Evolutionary conservation across 2,113 vertebrate species (phyloP).

Genomic region (Anser brachyrhynchus): DNA sequence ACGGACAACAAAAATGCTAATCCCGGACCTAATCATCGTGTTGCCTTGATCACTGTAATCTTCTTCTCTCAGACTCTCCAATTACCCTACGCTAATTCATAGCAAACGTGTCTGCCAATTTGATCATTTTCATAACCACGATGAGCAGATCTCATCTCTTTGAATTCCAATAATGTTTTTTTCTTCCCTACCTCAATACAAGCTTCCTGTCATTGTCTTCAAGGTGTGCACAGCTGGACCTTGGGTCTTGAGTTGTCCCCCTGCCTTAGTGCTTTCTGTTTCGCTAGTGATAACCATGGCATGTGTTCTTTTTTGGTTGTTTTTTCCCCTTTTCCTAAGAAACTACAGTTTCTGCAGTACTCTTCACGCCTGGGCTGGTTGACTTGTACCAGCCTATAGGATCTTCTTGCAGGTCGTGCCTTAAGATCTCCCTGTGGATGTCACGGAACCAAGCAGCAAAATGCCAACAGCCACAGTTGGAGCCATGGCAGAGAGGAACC

Average conservation of each 20-base stretch:
- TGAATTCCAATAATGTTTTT: not conserved
- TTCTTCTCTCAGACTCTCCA: not conserved
- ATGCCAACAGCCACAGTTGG: not conserved
- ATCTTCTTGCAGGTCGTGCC: not conserved
- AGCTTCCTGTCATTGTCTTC: not conserved
- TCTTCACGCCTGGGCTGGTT: not conserved
- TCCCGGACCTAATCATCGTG: not conserved
- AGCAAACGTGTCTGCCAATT: not conserved
- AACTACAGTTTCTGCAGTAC: not conserved
- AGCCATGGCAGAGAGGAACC: no score
- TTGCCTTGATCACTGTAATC: not conserved
- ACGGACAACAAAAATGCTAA: conserved; percentile 1
- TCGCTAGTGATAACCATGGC: not conserved
- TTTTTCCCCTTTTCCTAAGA: no score
- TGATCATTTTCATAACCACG: not conserved
- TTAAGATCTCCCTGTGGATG: not conserved
- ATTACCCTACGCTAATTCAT: not conserved
- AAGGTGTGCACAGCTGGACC: not conserved
- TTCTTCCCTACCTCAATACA: not conserved
- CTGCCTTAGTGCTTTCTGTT: not conserved
- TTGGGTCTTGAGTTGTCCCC: not conserved
- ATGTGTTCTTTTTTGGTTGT: not conserved
- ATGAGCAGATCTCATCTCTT: not conserved
- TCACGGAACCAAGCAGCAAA: not conserved
- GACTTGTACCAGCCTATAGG: not conserved